A percentile compares a stretch with the other conserved stretches of the same genome.
phyloP scores from a whole-genome alignment of 2,113 vertebrate species.

The Scopus umbretta region DNA sequence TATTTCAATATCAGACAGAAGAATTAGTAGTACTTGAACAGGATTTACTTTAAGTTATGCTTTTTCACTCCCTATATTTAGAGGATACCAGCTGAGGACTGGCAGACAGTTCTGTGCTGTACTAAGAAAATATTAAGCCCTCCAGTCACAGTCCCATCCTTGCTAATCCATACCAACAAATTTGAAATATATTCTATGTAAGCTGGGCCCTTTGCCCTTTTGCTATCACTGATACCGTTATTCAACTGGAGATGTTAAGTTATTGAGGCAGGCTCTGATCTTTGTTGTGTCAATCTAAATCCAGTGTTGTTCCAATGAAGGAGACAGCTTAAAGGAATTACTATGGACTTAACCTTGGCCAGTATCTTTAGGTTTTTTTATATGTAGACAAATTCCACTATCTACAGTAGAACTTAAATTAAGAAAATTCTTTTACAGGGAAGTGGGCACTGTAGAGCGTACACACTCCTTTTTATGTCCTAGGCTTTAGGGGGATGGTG shows the following conservation, averaged over 20 bases:
- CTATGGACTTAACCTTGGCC: not conserved
- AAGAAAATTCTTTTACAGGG: not conserved
- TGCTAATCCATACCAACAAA: not conserved
- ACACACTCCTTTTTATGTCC: not conserved
- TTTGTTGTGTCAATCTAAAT: not conserved
- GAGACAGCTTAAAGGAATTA: not conserved
- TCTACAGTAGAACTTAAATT: not conserved
- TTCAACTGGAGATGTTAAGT: constrained; percentile 19
- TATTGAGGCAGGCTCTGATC: not conserved
- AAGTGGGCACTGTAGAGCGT: fast-evolving
- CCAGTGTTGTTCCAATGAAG: not conserved
- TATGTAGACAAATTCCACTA: not conserved
- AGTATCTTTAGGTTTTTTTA: not conserved
- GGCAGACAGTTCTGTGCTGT: not conserved
- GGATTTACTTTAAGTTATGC: not conserved
- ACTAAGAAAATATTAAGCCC: not conserved
- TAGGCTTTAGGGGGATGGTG: fast-evolving
- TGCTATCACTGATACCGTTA: not conserved
- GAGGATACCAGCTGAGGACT: not conserved
- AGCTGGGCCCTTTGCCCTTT: not conserved
- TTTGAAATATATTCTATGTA: constrained; percentile 5
- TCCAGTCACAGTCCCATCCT: not conserved
- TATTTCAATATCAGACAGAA: not conserved
- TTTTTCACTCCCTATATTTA: not conserved
- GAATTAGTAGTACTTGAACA: not conserved